Evolutionary conservation across 2,113 vertebrate genomes (phyloP), one percentile per base, ranked within the genome.

Genomic region (Leptocoma aspasia): DNA sequence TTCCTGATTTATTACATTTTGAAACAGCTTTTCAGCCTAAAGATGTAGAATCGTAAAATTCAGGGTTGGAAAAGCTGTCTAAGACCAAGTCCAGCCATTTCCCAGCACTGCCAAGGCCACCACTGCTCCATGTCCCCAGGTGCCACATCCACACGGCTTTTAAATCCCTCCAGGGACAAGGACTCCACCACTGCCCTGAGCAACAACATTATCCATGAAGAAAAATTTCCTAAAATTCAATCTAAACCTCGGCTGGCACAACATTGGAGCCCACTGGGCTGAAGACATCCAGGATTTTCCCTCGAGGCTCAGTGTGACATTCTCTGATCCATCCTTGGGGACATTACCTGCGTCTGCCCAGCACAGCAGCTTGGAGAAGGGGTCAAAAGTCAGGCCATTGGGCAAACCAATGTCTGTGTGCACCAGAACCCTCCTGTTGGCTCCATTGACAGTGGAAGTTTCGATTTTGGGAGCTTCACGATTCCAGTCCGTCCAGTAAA

Each of bases 401-500:
- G 99, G 99, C 94, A 99, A 76, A 15, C 99, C 99, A 9, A 99
- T 98, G 65, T 99, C 98, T 10, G 98, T 98, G 18, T 98, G 98
- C 89, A 99, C 98, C 95, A 99, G 97, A 86, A 99, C 98, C 90
- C 98, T 98, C 91, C 99, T 98, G 97, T 98, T 98, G 88, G 97
- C 98, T 39, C 99, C 99, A 3, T 98, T 98, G 95, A 99, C 98
- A 0, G 98, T 97, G 2, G 98, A 98, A 2, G 96, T 98, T 96
- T 99, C 99, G 3, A 99, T 99, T 98, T 99, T 99, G 5, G 99
- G 99, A 31, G 99, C 99, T 95, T 99, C 99, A 16, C 99, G 97
- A 91, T 99, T 99, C 99, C 99, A 99, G 95, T 99, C 99, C 1
- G 99, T 99, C 99, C 99, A 99, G 92, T 99, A 99, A 44, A 99